Percentiles rank a stretch among this genome's conserved stretches.
These are phyloP conservation scores for Trachurus trachurus DNA, from an alignment of 2,797 vertebrate species.

Conservation along the genomic window DNA sequence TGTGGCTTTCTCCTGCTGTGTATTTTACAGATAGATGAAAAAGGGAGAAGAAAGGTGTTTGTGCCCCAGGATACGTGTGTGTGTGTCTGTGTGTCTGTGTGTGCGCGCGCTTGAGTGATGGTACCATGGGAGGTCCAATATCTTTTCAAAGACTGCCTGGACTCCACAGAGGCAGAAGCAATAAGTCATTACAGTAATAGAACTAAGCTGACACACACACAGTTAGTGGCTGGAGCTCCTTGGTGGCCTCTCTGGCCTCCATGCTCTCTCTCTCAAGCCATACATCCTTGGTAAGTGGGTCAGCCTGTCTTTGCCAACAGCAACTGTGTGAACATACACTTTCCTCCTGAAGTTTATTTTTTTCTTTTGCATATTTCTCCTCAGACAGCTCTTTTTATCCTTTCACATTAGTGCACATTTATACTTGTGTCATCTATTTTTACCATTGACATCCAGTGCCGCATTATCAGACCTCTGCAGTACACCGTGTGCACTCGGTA, in stretches of 20 bases:
- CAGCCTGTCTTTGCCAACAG: constrained; percentile 78
- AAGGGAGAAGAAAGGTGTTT: constrained; percentile 32
- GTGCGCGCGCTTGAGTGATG: constrained; percentile 10
- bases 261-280: constrained; percentile 57
- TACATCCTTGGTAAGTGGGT: constrained; percentile 79
- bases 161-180: constrained; percentile 45
- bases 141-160: constrained; percentile 47
- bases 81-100: constrained; percentile 17
- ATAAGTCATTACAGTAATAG: constrained; percentile 59
- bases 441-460: not conserved
- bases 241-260: constrained; percentile 68
- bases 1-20: constrained; percentile 38
- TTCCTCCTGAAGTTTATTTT: constrained; percentile 39
- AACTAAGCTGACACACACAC: constrained; percentile 33
- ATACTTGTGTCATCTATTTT: constrained; percentile 35
- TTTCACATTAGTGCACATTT: not conserved
- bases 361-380: constrained; percentile 1
- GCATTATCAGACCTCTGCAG: not conserved
- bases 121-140: constrained; percentile 47
- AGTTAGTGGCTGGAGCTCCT: constrained; percentile 44
- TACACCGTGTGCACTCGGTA: not conserved
- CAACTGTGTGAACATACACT: constrained; percentile 48
- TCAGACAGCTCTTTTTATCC: not conserved
- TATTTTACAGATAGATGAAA: constrained; percentile 52
- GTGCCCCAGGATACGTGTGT: constrained; percentile 2